phyloP scores from a whole-genome alignment of 2,797 vertebrate genomes.

The Ctenopoma kingsleyae region DNA sequence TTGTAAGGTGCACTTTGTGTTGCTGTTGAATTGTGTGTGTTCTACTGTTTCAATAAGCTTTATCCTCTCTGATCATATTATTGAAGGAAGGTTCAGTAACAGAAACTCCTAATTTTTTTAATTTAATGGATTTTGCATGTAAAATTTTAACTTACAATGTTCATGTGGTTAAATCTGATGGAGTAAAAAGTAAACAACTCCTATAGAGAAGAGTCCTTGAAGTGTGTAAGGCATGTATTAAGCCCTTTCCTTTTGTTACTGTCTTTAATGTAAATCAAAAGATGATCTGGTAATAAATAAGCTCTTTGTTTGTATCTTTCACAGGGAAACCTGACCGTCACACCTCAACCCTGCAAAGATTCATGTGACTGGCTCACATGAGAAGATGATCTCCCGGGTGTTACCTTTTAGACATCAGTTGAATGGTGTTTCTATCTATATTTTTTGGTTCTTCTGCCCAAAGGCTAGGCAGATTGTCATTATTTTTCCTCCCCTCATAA shows the following conservation, averaged over 20 bases:
- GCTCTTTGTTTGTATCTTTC: slow-evolving; percentile 29
- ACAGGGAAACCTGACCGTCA: slow-evolving; percentile 86
- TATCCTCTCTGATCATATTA: not conserved
- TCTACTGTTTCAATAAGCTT: not conserved
- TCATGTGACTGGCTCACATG: slow-evolving; percentile 97
- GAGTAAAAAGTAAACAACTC: not conserved
- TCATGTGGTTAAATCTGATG: not conserved
- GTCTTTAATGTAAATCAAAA: not conserved
- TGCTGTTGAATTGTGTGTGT: not conserved
- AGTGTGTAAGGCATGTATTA: not conserved
- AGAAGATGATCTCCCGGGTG: slow-evolving; percentile 83
- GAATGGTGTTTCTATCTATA: slow-evolving; percentile 95
- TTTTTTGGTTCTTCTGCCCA: slow-evolving; percentile 85
- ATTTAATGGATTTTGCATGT: not conserved
- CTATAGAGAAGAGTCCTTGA: not conserved
- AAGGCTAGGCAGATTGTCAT: slow-evolving; percentile 83
- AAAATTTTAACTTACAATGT: not conserved
- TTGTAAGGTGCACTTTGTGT: not conserved
- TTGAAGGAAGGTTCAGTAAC: not conserved
- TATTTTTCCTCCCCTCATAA: slow-evolving; percentile 51
- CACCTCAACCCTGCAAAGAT: slow-evolving; percentile 88
- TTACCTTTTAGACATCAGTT: slow-evolving; percentile 95
- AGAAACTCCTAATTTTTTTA: not conserved
- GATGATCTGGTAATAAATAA: not conserved
- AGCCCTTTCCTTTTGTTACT: not conserved